Evolutionary conservation across 2,797 vertebrate species (phyloP).

Genomic region (Lutjanus campechanus): DNA sequence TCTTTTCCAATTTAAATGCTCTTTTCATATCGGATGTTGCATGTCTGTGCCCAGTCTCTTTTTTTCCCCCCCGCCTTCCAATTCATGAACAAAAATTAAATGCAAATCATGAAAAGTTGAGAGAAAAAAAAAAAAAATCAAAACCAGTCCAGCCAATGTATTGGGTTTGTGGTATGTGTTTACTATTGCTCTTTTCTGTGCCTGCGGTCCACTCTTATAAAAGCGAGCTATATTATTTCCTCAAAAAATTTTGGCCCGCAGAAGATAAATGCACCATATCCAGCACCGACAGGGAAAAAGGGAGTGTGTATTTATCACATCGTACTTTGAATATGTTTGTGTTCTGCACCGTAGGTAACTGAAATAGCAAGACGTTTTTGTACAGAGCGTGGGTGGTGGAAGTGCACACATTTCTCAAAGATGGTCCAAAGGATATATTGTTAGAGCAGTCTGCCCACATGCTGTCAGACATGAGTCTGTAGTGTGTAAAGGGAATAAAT

Average conservation of each 20-base stretch:
- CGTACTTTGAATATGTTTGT: constrained; percentile 45
- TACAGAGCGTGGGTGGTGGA: constrained; percentile 44
- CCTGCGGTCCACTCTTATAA: constrained; percentile 41
- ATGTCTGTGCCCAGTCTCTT: not conserved
- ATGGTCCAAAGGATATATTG: constrained; percentile 56
- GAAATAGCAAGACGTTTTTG: constrained; percentile 43
- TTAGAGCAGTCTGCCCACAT: constrained; percentile 62
- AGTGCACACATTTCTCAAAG: constrained; percentile 46
- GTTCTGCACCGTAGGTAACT: constrained; percentile 29
- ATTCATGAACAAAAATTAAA: constrained; percentile 16
- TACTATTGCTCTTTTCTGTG: constrained; percentile 11
- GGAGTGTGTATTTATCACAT: constrained; percentile 19
- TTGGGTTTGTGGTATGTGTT: constrained; percentile 10
- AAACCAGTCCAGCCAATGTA: constrained; percentile 1
- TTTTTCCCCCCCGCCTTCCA: too few relatives aligned
- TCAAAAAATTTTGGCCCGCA: constrained; percentile 42
- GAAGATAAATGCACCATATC: constrained; percentile 29
- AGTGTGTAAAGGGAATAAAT: constrained; percentile 68
- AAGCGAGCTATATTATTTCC: constrained; percentile 46
- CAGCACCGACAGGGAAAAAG: constrained; percentile 11
- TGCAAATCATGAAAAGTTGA: constrained; percentile 1
- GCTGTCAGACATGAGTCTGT: constrained; percentile 58
- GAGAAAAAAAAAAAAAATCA: not conserved
- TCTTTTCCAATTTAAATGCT: not conserved
- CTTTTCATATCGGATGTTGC: not conserved